Base-by-base conservation (phyloP, 2,888 invertebrate genomes). In the Galeruca laticollis region DNA sequence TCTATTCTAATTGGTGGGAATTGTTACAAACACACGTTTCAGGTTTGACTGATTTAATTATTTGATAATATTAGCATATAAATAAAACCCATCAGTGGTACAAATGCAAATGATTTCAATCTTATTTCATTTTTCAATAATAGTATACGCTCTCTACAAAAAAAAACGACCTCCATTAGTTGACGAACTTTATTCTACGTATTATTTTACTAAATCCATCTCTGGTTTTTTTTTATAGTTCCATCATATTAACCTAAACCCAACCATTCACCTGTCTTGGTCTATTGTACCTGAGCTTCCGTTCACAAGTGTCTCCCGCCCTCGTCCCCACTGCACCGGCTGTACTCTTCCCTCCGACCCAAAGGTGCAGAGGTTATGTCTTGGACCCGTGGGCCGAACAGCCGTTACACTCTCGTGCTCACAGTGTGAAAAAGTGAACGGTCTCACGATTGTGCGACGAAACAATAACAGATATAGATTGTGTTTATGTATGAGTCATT, bases 181-280 rank as follows among this genome's bases (percentile, higher is more conserved):
- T n/a, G n/a, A n/a, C n/a, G n/a, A n/a, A n/a, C n/a, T n/a, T n/a
- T 26, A 26, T 5, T 26, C 26, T 26, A 26, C 26, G 6, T 26
- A 26, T 26, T 26, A 21, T 13, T 61, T 31, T 33, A 20, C 62
- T 49, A 10, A 63, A 56, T 63, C 54, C 63, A 26, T n/a, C 20
- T n/a, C 63, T 63, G 63, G 13, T 6, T 1, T 49, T 67, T n/a
- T n/a, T 52, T 65, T 57, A 61, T 51, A 33, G 52, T 54, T 54
- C 60, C 62, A 60, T 61, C 49, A 62, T 26, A 63, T 67, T 54
- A 68, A 67, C 60, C 64, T 52, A 61, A 63, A 49, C 26, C 64
- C 57, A 81, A 80, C 79, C 79, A 78, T 80, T 82, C 81, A 81
- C 81, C 81, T 82, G 82, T 81, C 80, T 80, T 73, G 76, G 75